Base-by-base conservation (phyloP, 1,140 invertebrate species). In the Leptopilina clavipes region DNA sequence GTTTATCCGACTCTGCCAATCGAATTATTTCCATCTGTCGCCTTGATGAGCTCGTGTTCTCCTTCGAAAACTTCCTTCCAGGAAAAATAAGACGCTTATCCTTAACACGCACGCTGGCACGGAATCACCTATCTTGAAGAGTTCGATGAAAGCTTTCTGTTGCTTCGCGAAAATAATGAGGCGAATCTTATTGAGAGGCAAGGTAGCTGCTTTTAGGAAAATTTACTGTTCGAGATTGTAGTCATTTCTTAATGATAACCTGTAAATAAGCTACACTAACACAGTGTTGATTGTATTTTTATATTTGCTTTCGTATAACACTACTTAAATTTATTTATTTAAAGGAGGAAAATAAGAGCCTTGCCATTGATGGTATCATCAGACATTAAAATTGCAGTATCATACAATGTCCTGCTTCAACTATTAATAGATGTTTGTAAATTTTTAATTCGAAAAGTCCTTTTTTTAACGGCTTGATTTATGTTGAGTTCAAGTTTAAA, bases 21-120 rank as follows among this genome's bases (percentile, higher is more conserved):
- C 85, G 81, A 86, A 85, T 86, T 83, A 85, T 85, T 85, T 86
- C 77, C 77, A 79, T 82, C 79, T 78, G 71, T 83, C 79, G 72
- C 80, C 71, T 31, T n/a, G 56, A 65, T 22, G 56, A 6, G 19
- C 19, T 65, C 56, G 59, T 65, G 12, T 31, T 65, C 59, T 65
- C 25, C 22, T 37, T 65, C 59, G 11, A 31, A n/a, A 31, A 31
- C 22, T 14, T 65, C 11, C 59, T n/a, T n/a, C 14, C 22, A 65
- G 1, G 22, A 25, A 31, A 31, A 65, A 65, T 52, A 52, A 52
- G 14, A 52, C 48, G 48, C 48, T 52, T 52, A 52, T 52, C 48
- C 48, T 52, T 52, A 52, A 52, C 48, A 65, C 25, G 59, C 22
- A n/a, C 3, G 0, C 22, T n/a, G 59, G 59, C 22, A 70, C 19